Evolutionary conservation across 2,797 vertebrate species (phyloP).

Genomic region (Linurgus olivaceus): DNA sequence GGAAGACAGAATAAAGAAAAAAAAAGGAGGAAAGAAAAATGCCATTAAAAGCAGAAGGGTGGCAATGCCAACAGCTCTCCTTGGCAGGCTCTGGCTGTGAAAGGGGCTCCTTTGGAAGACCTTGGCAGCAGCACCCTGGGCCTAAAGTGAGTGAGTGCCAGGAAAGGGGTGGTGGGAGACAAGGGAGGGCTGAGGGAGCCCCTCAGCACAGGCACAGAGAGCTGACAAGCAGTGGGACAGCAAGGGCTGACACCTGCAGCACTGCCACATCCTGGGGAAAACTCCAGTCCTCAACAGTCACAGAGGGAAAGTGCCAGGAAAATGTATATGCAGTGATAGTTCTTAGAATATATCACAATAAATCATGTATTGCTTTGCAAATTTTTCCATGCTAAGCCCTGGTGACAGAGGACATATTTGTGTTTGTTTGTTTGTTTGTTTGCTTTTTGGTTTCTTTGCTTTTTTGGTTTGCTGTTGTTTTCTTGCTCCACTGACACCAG

Average conservation of each 20-base stretch:
- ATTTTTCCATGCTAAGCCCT: background rate
- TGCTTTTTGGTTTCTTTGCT: no score
- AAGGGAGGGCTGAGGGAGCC: background rate
- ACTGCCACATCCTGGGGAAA: background rate
- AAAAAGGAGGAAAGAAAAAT: background rate
- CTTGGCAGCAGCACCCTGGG: background rate
- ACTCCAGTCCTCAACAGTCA: background rate
- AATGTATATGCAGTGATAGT: background rate
- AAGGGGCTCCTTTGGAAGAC: background rate
- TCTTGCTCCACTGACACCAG: background rate
- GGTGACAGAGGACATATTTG: background rate
- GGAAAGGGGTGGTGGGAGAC: fast-evolving
- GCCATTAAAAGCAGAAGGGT: fast-evolving
- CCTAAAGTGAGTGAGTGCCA: fast-evolving
- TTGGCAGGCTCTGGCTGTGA: background rate
- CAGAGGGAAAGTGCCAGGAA: background rate
- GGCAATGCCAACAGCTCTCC: background rate
- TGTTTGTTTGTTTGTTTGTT: background rate
- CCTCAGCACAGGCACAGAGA: background rate
- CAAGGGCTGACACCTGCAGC: background rate
- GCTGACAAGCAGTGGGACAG: background rate
- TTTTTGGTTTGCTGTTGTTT: background rate
- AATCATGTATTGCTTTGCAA: background rate
- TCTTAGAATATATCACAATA: background rate
- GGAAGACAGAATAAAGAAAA: background rate